Conservation (phyloP, 2,888 invertebrate genomes). For the Micoletzkya japonica region DNA sequence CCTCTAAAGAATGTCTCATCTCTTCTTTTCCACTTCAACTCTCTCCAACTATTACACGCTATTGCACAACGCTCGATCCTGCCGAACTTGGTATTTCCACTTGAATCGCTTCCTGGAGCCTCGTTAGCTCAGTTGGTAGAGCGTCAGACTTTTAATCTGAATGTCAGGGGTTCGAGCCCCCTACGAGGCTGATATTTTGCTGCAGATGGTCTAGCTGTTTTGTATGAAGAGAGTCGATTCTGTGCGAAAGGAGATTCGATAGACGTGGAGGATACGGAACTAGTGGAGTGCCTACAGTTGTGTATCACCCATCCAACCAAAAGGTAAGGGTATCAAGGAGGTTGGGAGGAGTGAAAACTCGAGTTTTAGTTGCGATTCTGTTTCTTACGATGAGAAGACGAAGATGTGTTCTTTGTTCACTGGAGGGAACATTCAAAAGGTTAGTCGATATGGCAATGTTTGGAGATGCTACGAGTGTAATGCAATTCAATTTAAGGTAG, state of each 20-base stretch:
- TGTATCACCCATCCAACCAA: constrained; percentile 26
- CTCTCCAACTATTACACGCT: constrained; percentile 22
- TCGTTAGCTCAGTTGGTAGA: constrained; percentile 27
- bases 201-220: constrained; percentile 16
- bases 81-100: constrained; percentile 10
- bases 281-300: constrained; percentile 26
- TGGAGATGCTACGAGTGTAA: too few relatives aligned
- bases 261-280: background rate
- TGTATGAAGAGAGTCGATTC: constrained; percentile 19
- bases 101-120: constrained; percentile 1
- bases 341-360: background rate
- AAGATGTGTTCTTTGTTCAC: constrained; percentile 16
- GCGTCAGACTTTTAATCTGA: constrained; percentile 23
- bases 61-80: constrained; percentile 10
- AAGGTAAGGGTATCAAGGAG: background rate
- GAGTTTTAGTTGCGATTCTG: constrained; percentile 9
- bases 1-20: constrained; percentile 4
- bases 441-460: too few relatives aligned
- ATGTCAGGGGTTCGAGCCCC: too few relatives aligned
- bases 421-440: constrained; percentile 12
- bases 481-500: background rate
- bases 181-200: too few relatives aligned
- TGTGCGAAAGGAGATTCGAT: constrained; percentile 13
- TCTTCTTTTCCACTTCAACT: constrained; percentile 21
- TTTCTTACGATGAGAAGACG: constrained; percentile 8